These are phyloP conservation scores for Eurystomus gularis DNA, from an alignment of 2,113 vertebrate species.

Conservation along the genomic window DNA sequence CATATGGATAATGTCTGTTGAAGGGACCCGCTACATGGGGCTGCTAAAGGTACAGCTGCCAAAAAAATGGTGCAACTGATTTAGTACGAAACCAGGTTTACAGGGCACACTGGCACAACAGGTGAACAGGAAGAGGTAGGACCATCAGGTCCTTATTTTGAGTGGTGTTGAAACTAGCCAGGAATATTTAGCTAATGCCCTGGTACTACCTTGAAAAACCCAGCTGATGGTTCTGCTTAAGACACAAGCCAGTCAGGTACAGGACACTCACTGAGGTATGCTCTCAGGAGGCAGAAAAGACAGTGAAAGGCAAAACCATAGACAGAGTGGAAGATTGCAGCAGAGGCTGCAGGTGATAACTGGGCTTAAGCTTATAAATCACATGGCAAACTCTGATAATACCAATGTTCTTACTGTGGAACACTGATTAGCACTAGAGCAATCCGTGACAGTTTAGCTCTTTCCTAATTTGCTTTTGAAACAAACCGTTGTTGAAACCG, in stretches of 20 bases:
- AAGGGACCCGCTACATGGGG: fast-evolving
- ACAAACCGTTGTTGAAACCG: background rate
- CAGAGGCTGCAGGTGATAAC: background rate
- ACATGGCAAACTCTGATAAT: background rate
- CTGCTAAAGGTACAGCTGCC: background rate
- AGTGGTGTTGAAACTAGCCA: background rate
- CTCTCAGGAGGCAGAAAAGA: background rate
- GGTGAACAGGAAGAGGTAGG: background rate
- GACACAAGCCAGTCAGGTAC: background rate
- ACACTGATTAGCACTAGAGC: background rate
- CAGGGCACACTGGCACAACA: background rate
- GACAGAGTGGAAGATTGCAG: background rate
- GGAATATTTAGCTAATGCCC: background rate
- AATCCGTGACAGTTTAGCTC: background rate
- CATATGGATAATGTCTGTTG: background rate
- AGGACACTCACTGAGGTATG: background rate
- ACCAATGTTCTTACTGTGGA: background rate
- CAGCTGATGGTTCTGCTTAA: background rate
- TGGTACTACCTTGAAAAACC: background rate
- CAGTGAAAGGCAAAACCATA: background rate
- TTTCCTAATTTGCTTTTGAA: background rate
- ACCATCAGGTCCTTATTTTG: background rate
- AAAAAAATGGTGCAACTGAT: background rate
- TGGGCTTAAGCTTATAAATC: background rate
- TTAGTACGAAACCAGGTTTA: background rate